phyloP scores from a whole-genome alignment of 2,113 vertebrate species.

The Eclectus roratus region DNA sequence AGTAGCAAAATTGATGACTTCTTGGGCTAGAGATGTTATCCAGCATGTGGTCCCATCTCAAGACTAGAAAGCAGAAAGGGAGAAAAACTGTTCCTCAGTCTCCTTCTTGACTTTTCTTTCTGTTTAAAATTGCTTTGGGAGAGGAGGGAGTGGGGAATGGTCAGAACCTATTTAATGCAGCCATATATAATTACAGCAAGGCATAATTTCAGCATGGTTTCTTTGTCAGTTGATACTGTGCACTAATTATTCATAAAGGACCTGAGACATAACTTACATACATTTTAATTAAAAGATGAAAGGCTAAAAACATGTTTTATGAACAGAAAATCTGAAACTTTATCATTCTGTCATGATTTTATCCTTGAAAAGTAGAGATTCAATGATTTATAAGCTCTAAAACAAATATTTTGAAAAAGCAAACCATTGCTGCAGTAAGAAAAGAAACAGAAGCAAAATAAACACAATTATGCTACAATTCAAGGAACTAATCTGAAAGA shows the following conservation, averaged over 20 bases:
- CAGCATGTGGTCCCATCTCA: rapidly evolving
- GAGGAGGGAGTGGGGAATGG: rapidly evolving
- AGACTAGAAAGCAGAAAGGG: not conserved
- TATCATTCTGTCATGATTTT: not conserved
- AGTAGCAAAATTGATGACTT: not conserved
- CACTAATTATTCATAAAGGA: conserved; percentile 41
- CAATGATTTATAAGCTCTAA: not conserved
- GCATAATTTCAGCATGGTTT: not conserved
- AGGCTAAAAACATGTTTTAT: not conserved
- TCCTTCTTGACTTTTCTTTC: not conserved
- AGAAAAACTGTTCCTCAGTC: not conserved
- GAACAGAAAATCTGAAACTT: not conserved
- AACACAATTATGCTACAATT: not conserved
- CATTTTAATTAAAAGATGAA: conserved; percentile 4
- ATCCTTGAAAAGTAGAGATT: conserved; percentile 2
- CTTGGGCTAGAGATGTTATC: not conserved
- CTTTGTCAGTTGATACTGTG: conserved; percentile 7
- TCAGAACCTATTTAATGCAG: not conserved
- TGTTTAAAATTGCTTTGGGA: not conserved
- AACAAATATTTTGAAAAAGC: not conserved
- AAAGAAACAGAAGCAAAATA: conserved; percentile 5
- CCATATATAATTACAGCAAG: conserved; percentile 14
- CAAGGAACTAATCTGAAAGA: not conserved
- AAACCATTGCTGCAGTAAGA: not conserved
- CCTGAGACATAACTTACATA: not conserved